phyloP scores from a whole-genome alignment of 1,140 invertebrate genomes.

The Trachymyrmex septentrionalis region DNA sequence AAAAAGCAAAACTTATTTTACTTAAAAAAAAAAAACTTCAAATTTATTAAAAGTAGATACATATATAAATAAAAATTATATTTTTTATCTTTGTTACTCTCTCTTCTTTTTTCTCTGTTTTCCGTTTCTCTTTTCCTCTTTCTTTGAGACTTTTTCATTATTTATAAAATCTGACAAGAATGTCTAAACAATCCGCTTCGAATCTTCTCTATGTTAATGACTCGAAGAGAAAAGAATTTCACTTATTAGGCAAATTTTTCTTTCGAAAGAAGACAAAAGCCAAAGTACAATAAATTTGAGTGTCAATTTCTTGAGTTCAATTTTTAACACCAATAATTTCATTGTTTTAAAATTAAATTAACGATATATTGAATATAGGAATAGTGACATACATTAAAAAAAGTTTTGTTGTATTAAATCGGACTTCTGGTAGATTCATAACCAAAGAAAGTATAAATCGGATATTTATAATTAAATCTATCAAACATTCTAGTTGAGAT shows the following conservation, averaged over 20 bases:
- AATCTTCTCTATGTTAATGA: not conserved
- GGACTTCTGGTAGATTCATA: too few species aligned
- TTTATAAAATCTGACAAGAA: not conserved
- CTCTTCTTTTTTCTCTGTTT: not conserved
- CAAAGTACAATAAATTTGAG: too few species aligned
- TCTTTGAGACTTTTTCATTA: not conserved
- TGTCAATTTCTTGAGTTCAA: too few species aligned
- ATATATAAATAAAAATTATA: not conserved
- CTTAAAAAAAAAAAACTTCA: not conserved
- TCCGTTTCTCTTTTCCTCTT: not conserved
- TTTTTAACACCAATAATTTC: too few species aligned
- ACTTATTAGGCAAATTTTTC: conserved; percentile 27
- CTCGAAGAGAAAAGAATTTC: conserved; percentile 29
- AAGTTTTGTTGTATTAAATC: too few species aligned
- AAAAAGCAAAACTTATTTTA: not conserved
- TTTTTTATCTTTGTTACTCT: not conserved
- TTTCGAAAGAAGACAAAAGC: not conserved
- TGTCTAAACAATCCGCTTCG: not conserved
- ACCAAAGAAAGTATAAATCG: too few species aligned
- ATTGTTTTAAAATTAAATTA: too few species aligned
- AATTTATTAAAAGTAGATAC: not conserved
- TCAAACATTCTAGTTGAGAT: too few species aligned
- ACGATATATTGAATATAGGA: too few species aligned
- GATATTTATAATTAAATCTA: too few species aligned
- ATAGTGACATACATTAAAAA: too few species aligned